Percentiles rank a stretch among this genome's conserved stretches.
phyloP scores from a whole-genome alignment of 2,797 vertebrate genomes.

The Semotilus atromaculatus region DNA sequence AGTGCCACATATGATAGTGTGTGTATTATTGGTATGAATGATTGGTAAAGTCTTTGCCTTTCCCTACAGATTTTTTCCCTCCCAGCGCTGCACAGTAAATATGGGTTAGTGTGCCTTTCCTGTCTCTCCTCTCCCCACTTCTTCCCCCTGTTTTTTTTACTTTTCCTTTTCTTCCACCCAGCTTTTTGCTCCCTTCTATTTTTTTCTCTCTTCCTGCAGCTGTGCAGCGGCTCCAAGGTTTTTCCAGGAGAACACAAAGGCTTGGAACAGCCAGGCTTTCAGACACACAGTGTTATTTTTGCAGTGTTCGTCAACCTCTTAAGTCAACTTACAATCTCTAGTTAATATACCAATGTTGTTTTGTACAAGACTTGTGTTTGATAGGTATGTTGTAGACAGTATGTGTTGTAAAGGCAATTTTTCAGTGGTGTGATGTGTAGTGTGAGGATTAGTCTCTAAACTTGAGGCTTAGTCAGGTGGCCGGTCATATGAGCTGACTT shows the following conservation, averaged over 20 bases:
- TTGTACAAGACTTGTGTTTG: background rate
- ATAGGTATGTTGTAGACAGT: background rate
- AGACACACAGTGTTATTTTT: constrained; percentile 1
- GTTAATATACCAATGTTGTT: background rate
- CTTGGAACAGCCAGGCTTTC: constrained; percentile 14
- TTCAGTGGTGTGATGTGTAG: constrained; percentile 34
- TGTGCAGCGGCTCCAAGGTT: constrained; percentile 51
- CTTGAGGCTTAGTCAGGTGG: constrained; percentile 53
- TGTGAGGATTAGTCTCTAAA: constrained; percentile 52
- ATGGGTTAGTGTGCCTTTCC: constrained; percentile 78
- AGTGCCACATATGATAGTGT: background rate
- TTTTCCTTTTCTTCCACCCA: constrained; percentile 51
- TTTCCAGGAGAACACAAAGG: constrained; percentile 57
- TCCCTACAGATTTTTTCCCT: constrained; percentile 51
- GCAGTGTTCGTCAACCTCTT: background rate
- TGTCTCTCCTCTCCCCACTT: constrained; percentile 56
- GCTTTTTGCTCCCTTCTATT: constrained; percentile 57
- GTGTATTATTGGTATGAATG: constrained; percentile 11
- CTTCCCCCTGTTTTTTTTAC: constrained; percentile 55
- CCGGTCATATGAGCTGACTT: constrained; percentile 52
- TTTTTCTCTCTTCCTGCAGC: constrained; percentile 57
- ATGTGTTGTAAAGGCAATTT: constrained; percentile 3
- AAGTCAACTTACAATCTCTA: background rate
- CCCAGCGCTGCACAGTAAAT: constrained; percentile 67
- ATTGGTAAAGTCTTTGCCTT: constrained; percentile 37